Evolutionary conservation across 2,113 vertebrate genomes (phyloP).

Genomic region (Aix galericulata): DNA sequence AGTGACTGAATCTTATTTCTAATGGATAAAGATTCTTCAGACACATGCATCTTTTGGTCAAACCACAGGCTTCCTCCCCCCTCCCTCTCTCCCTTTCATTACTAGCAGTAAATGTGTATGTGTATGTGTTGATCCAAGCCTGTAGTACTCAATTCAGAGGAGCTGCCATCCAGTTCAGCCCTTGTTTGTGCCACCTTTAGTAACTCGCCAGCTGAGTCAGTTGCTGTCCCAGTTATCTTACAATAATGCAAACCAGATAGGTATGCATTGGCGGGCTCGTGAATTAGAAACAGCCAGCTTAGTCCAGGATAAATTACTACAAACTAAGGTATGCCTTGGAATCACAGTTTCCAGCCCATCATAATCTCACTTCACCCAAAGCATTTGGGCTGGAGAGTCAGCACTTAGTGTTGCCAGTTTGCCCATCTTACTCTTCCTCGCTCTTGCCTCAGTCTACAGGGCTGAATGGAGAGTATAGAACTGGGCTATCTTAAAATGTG

Average conservation of each 20-base stretch:
- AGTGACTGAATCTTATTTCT: background rate
- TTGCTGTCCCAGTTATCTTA: background rate
- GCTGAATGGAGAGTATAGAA: background rate
- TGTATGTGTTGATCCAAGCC: background rate
- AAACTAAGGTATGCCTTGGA: background rate
- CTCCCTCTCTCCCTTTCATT: background rate
- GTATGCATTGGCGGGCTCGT: background rate
- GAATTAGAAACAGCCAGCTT: background rate
- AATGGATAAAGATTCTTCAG: background rate
- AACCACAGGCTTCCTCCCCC: background rate
- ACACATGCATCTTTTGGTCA: background rate
- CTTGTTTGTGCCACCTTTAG: background rate
- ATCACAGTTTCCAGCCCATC: background rate
- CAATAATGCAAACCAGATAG: background rate
- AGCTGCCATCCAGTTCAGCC: background rate
- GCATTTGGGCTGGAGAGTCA: rapidly evolving
- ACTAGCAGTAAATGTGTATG: background rate
- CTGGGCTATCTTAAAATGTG: background rate
- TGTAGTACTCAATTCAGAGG: background rate
- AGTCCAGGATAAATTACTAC: background rate
- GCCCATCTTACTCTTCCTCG: background rate
- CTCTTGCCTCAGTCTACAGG: rapidly evolving
- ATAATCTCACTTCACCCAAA: background rate
- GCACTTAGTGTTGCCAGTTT: rapidly evolving
- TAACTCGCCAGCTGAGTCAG: background rate